Evolutionary conservation across 2,797 vertebrate species (phyloP).

Genomic region (Tapera naevia): DNA sequence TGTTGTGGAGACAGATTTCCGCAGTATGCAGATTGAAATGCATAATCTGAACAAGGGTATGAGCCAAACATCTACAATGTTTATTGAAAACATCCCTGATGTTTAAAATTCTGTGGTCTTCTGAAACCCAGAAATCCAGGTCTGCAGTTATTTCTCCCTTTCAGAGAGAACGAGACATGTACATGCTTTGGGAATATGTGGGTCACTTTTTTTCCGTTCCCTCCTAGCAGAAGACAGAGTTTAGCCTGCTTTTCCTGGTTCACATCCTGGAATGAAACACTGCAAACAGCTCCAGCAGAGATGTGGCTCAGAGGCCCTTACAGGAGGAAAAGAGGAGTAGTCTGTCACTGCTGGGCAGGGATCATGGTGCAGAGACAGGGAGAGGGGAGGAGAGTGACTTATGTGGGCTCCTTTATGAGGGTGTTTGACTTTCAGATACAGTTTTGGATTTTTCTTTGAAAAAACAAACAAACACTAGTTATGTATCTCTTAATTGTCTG

Average conservation of each 20-base stretch:
- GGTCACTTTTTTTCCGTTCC: not conserved
- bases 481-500: conserved; percentile 23
- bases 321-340: not conserved
- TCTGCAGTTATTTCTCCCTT: conserved; percentile 66
- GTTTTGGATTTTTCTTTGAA: not conserved
- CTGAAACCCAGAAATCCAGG: conserved; percentile 52
- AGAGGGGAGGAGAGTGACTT: not conserved
- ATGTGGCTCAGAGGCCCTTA: not conserved
- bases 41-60: conserved; percentile 47
- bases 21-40: conserved; percentile 54
- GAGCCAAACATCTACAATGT: conserved; percentile 69
- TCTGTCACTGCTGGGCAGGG: not conserved
- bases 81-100: conserved; percentile 78
- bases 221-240: conserved; percentile 30
- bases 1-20: conserved; percentile 74
- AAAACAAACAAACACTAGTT: conserved; percentile 38
- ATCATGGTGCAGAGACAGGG: not conserved
- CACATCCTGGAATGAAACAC: conserved; percentile 59
- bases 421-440: conserved; percentile 12
- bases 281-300: conserved; percentile 20
- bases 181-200: conserved; percentile 31
- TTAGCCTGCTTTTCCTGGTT: conserved; percentile 53
- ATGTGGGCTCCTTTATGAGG: conserved; percentile 24
- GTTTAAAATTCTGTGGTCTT: conserved; percentile 58
- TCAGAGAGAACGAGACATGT: conserved; percentile 48